Conservation (phyloP, 2,113 vertebrate genomes). For the Ptyas mucosa region DNA sequence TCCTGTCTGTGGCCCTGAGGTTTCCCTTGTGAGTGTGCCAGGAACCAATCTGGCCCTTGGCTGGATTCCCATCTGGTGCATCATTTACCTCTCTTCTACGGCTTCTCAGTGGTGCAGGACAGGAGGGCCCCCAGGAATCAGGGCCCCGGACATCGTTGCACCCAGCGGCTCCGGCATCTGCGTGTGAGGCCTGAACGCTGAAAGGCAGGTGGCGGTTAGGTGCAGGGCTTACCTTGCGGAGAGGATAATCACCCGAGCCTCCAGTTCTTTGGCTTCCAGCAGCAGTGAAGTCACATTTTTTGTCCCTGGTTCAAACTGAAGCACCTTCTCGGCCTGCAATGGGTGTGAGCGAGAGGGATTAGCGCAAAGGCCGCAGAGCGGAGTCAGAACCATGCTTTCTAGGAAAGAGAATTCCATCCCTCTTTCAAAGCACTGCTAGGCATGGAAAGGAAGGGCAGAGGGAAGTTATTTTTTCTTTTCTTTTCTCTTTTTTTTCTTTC, state of each 20-base stretch:
- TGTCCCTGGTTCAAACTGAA: conserved; percentile 95
- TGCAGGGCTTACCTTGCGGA: conserved; percentile 83
- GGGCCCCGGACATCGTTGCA: not conserved
- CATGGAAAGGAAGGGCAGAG: conserved; percentile 52
- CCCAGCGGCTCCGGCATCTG: not conserved
- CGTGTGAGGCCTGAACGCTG: no score
- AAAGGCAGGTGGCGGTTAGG: not conserved
- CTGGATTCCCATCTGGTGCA: not conserved
- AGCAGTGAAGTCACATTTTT: conserved; percentile 97
- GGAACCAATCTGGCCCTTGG: not conserved
- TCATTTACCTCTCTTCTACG: not conserved
- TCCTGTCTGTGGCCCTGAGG: not conserved
- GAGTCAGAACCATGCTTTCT: conserved; percentile 79
- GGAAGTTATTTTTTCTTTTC: conserved; percentile 54
- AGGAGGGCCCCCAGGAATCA: not conserved
- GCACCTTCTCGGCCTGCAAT: conserved; percentile 98
- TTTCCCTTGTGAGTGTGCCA: not conserved
- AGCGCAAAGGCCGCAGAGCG: conserved; percentile 70
- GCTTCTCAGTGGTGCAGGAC: not conserved
- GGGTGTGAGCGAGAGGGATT: conserved; percentile 73
- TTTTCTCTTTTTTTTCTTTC: conserved; percentile 36
- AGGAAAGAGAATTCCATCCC: conserved; percentile 64
- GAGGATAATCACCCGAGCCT: conserved; percentile 96
- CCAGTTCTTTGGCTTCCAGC: conserved; percentile 95
- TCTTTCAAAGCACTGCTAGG: conserved; percentile 58